Conservation (phyloP, 2,888 invertebrate species). For the Hylaea fasciaria region DNA sequence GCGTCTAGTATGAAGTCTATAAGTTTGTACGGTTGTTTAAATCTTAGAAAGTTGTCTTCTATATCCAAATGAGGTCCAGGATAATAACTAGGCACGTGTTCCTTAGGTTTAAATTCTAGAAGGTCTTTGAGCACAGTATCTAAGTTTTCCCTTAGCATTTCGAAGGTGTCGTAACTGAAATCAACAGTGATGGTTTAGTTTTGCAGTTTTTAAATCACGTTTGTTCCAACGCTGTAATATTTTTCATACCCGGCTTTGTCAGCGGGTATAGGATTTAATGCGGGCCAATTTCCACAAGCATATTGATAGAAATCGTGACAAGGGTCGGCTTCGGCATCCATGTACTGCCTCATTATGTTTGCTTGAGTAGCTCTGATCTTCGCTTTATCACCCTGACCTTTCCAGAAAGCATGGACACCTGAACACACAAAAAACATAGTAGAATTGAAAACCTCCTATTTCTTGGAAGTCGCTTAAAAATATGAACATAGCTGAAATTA, state of each 20-base stretch:
- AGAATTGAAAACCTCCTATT: no score
- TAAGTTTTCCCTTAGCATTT: conserved; percentile 93
- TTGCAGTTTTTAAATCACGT: not conserved
- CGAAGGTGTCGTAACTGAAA: conserved; percentile 92
- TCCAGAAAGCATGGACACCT: conserved; percentile 85
- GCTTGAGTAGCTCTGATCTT: conserved; percentile 87
- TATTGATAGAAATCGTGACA: conserved; percentile 94
- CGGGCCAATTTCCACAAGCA: conserved; percentile 94
- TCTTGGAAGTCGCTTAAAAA: not conserved
- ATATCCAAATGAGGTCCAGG: conserved; percentile 70
- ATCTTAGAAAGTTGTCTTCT: conserved; percentile 58
- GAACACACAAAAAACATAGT: conserved; percentile 12
- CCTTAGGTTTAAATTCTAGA: conserved; percentile 82
- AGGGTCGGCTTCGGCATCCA: conserved; percentile 90
- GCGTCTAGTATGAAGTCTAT: conserved; percentile 45
- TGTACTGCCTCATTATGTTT: conserved; percentile 89
- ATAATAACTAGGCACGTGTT: conserved; percentile 60
- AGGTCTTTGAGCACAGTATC: conserved; percentile 88
- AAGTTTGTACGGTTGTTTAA: conserved; percentile 31
- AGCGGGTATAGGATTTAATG: conserved; percentile 93
- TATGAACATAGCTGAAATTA: no score
- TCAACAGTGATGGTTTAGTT: not conserved
- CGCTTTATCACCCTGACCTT: conserved; percentile 82
- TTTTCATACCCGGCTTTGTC: conserved; percentile 89
- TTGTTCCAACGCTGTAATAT: not conserved